These are phyloP conservation scores for Xenopus borealis DNA, from an alignment of 2,113 vertebrate genomes.

Conservation along the genomic window DNA sequence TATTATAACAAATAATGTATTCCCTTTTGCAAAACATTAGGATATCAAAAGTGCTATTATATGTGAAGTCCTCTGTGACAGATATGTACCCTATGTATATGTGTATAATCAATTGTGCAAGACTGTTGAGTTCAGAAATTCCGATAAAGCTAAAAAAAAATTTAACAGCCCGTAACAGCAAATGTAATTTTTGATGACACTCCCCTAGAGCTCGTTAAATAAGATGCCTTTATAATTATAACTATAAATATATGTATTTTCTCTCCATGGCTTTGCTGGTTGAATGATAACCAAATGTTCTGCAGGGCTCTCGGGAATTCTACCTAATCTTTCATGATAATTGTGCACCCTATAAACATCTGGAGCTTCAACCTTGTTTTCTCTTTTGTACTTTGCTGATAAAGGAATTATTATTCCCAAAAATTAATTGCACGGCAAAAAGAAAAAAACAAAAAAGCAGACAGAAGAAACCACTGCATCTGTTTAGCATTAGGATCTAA, in stretches of 20 bases:
- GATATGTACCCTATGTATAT: no score
- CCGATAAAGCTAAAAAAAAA: no score
- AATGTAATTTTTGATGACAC: background rate
- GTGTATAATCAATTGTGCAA: no score
- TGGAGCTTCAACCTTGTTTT: background rate
- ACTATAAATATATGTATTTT: background rate
- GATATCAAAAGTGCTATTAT: no score
- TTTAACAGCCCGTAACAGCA: background rate
- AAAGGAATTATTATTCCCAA: conserved; percentile 5
- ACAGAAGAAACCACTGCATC: background rate
- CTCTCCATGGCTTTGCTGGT: background rate
- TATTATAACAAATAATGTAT: no score
- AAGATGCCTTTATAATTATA: background rate
- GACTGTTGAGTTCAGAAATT: no score
- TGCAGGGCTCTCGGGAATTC: background rate
- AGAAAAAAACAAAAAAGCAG: no score
- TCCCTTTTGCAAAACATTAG: no score
- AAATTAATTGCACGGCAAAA: background rate
- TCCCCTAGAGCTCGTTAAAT: background rate
- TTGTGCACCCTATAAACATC: conserved; percentile 1
- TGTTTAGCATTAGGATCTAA: conserved; percentile 2
- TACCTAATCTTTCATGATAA: conserved; percentile 3
- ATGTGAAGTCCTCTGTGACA: no score
- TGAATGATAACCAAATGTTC: conserved; percentile 1
- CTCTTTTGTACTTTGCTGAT: conserved; percentile 3